Evolutionary conservation across 2,888 invertebrate genomes (phyloP).

Genomic region (Lasius platythorax): DNA sequence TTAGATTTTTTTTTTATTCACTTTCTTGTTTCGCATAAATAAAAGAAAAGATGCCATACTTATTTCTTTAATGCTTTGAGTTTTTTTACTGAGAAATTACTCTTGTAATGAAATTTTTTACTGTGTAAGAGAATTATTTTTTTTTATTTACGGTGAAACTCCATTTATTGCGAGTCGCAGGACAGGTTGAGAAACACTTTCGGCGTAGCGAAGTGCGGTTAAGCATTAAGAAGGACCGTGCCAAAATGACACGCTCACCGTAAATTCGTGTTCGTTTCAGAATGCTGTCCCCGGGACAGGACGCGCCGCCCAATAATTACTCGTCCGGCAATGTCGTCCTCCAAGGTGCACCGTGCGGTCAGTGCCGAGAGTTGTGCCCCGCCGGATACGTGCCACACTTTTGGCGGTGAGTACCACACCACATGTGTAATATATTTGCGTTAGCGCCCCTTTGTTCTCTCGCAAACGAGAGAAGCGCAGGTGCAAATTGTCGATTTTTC

Average conservation of each 20-base stretch:
- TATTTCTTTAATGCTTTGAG: background rate
- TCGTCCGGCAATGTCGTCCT: conserved; percentile 79
- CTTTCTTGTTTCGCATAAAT: background rate
- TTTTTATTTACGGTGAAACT: background rate
- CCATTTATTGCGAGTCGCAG: conserved; percentile 22
- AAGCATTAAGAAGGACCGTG: conserved; percentile 26
- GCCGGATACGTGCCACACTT: conserved; percentile 84
- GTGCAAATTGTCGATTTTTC: conserved; percentile 22
- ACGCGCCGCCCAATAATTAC: conserved; percentile 76
- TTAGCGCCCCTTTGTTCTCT: background rate
- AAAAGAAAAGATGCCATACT: background rate
- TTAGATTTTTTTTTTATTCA: background rate
- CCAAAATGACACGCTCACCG: conserved; percentile 47
- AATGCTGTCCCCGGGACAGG: conserved; percentile 83
- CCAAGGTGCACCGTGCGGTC: conserved; percentile 84
- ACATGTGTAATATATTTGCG: background rate
- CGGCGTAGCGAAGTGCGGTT: conserved; percentile 23
- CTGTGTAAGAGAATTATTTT: background rate
- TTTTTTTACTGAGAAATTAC: background rate
- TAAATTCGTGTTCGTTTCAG: conserved; percentile 75
- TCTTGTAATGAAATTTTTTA: background rate
- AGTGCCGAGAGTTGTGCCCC: conserved; percentile 84
- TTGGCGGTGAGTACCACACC: conserved; percentile 82
- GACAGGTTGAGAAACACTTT: conserved; percentile 48
- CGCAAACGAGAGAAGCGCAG: conserved; percentile 17